phyloP scores from a whole-genome alignment of 2,797 vertebrate genomes.

The Naso thynnoides region DNA sequence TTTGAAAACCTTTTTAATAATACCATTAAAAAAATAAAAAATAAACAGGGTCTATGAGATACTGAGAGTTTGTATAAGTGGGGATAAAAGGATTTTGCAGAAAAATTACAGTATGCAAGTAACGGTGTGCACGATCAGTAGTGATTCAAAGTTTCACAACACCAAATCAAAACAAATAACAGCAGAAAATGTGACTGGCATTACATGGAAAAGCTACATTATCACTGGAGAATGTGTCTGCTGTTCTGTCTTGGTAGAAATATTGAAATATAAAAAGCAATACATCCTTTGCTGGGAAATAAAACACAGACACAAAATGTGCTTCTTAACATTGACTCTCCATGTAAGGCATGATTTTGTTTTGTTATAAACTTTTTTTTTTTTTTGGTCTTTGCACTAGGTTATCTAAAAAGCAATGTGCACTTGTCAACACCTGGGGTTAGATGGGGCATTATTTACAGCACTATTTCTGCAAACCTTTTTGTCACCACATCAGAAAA shows the following conservation, averaged over 20 bases:
- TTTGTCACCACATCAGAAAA: slow-evolving; percentile 70
- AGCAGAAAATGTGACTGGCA: slow-evolving; percentile 71
- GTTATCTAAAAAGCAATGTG: slow-evolving; percentile 86
- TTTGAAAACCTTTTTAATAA: slow-evolving; percentile 27
- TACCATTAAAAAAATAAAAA: slow-evolving; percentile 25
- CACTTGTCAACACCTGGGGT: slow-evolving; percentile 83
- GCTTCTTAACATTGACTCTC: slow-evolving; percentile 86
- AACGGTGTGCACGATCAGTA: slow-evolving; percentile 64
- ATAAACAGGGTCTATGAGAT: slow-evolving; percentile 31
- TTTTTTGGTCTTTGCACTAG: slow-evolving; percentile 85
- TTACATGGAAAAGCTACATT: slow-evolving; percentile 76
- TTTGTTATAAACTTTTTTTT: slow-evolving; percentile 83
- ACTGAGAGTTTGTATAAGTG: slow-evolving; percentile 45
- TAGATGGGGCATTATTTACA: slow-evolving; percentile 88
- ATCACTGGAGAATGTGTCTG: slow-evolving; percentile 73
- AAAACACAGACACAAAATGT: slow-evolving; percentile 84
- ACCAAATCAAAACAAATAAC: slow-evolving; percentile 72
- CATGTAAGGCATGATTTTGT: slow-evolving; percentile 87
- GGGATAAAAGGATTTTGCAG: slow-evolving; percentile 62
- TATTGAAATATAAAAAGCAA: slow-evolving; percentile 79
- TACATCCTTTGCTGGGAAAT: slow-evolving; percentile 70
- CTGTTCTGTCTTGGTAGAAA: slow-evolving; percentile 76
- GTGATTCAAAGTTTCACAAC: slow-evolving; percentile 71
- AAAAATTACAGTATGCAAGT: slow-evolving; percentile 69
- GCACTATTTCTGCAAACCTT: slow-evolving; percentile 78